Evolutionary conservation across 1,140 invertebrate genomes (phyloP).

Genomic region (Papilio glaucus): DNA sequence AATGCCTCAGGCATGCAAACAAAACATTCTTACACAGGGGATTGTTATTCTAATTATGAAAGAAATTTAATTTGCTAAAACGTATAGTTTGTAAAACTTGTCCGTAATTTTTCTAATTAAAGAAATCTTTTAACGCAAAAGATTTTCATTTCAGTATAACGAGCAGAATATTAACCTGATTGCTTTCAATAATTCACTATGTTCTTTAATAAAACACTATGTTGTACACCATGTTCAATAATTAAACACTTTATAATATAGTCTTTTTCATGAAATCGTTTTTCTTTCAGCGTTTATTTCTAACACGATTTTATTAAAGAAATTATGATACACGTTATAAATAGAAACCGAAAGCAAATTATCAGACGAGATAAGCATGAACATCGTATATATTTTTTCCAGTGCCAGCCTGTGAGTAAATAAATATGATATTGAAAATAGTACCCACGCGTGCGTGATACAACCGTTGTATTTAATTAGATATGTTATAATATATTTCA

Average conservation of each 20-base stretch:
- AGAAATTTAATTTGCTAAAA: neutral
- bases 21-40: slow-evolving; percentile 2
- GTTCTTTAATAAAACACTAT: too few relatives aligned
- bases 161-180: too few relatives aligned
- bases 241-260: too few relatives aligned
- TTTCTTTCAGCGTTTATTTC: too few relatives aligned
- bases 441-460: slow-evolving; percentile 21
- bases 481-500: slow-evolving; percentile 10
- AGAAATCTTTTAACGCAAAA: neutral
- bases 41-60: neutral
- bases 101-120: neutral
- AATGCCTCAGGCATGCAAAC: slow-evolving; percentile 11
- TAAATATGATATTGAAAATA: slow-evolving; percentile 32
- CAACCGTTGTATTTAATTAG: neutral
- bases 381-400: slow-evolving; percentile 19
- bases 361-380: neutral
- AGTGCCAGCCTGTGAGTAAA: slow-evolving; percentile 9
- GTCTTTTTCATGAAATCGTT: too few relatives aligned
- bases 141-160: too few relatives aligned
- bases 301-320: too few relatives aligned
- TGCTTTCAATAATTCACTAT: too few relatives aligned
- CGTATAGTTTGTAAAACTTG: neutral
- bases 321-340: too few relatives aligned
- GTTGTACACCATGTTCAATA: too few relatives aligned
- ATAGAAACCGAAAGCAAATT: too few relatives aligned